Base-by-base conservation (phyloP, 2,888 invertebrate genomes). In the Tolmerus cingulatus region DNA sequence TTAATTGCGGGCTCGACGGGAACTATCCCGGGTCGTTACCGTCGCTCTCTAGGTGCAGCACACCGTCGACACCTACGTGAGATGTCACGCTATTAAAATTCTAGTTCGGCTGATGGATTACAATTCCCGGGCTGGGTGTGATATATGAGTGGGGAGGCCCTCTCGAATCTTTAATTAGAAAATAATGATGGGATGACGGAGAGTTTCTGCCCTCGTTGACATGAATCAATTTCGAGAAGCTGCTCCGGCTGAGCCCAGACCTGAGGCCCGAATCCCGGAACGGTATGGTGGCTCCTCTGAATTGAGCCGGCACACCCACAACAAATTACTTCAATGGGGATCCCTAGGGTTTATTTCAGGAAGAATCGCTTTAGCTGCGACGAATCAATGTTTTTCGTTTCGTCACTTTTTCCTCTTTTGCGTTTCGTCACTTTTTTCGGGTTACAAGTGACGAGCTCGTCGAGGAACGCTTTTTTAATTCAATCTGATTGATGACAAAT, bases 31-130 rank as follows among this genome's bases (percentile, higher is more conserved):
- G 66, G 34, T 82, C 57, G 82, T 82, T 82, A 82, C 19, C 57
- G 82, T n/a, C 16, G 8, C 37, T 14, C 37, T 37, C 34, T 82
- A 5, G 55, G 55, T 82, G 57, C 66, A 82, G 37, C 82, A 66
- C 19, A 66, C 82, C 79, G 30, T 82, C 82, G 14, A 57, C 82
- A 82, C 82, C 82, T 66, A 82, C 82, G 37, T 57, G 82, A 82
- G 82, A 57, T 82, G 82, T 82, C 82, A 82, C 57, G 34, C 66
- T 82, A 82, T 82, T 82, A 82, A 82, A 82, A 82, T 82, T 82
- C 82, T 82, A 82, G 82, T 82, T 66, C 82, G n/a, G 57, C n/a
- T 82, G 82, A 82, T 82, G 82, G 82, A 82, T 82, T 82, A 82
- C 82, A 82, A 82, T 82, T 66, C 82, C 37, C 34, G 57, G 55